Evolutionary conservation across 2,113 vertebrate genomes (phyloP).

Genomic region (Coturnix japonica): DNA sequence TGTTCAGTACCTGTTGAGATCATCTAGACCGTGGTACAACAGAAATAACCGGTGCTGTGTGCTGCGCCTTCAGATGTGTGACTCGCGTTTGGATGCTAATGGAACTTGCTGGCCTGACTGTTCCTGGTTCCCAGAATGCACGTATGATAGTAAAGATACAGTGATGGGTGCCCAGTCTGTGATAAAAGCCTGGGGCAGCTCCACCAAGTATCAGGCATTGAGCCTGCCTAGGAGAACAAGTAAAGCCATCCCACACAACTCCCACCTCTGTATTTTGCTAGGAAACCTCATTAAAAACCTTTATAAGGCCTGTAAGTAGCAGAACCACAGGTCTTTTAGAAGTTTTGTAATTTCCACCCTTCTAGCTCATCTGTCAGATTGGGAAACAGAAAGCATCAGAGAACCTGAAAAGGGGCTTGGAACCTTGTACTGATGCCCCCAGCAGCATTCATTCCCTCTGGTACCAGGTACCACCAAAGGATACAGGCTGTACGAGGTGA

Average conservation of each 20-base stretch:
- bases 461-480: rapidly evolving
- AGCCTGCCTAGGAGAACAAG: not conserved
- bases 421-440: not conserved
- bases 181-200: not conserved
- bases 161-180: not conserved
- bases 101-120: not conserved
- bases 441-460: not conserved
- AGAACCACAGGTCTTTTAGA: not conserved
- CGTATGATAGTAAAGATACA: not conserved
- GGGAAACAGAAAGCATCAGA: not conserved
- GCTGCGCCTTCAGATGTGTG: not conserved
- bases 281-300: not conserved
- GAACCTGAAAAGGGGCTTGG: not conserved
- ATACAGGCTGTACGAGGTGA: rapidly evolving
- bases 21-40: not conserved
- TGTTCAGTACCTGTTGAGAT: not conserved
- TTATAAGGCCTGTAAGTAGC: not conserved
- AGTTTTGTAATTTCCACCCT: not conserved
- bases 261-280: not conserved
- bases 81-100: not conserved
- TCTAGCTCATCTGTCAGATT: not conserved
- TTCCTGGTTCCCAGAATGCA: not conserved
- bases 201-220: rapidly evolving
- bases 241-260: not conserved
- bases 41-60: not conserved